Percentiles rank a stretch among this genome's conserved stretches.
Conservation (phyloP, 1,140 invertebrate genomes). For the Bombus superbus region DNA sequence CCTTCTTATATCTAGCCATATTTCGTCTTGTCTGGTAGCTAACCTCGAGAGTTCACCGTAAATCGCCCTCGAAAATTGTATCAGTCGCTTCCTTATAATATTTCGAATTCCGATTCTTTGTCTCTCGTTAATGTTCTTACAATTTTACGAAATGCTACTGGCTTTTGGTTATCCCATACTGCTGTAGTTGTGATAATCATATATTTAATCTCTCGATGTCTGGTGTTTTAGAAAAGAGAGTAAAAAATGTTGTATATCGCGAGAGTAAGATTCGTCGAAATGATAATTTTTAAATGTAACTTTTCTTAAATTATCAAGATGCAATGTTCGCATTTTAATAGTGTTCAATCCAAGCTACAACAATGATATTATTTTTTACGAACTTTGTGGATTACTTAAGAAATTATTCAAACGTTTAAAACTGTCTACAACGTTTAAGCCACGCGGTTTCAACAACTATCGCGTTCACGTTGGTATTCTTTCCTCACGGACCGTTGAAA, state of each 20-base stretch:
- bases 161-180: too few species aligned
- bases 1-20: conserved; percentile 77
- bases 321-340: too few species aligned
- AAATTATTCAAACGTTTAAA: not conserved
- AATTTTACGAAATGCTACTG: not conserved
- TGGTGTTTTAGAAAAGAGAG: too few species aligned
- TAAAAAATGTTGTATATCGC: too few species aligned
- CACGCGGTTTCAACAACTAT: not conserved
- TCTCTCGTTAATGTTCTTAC: not conserved
- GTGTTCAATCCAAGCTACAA: too few species aligned
- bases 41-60: conserved; percentile 50
- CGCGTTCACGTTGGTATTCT: conserved; percentile 12
- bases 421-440: not conserved
- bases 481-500: conserved; percentile 12
- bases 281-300: too few species aligned
- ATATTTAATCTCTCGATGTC: too few species aligned
- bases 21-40: conserved; percentile 63
- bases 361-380: too few species aligned
- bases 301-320: too few species aligned
- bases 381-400: not conserved
- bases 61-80: conserved; percentile 47
- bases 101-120: conserved; percentile 11
- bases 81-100: conserved; percentile 42
- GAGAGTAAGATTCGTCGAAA: too few species aligned
- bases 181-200: too few species aligned